Base-by-base conservation (phyloP, 2,113 vertebrate genomes). In the Seriola rivoliana region DNA sequence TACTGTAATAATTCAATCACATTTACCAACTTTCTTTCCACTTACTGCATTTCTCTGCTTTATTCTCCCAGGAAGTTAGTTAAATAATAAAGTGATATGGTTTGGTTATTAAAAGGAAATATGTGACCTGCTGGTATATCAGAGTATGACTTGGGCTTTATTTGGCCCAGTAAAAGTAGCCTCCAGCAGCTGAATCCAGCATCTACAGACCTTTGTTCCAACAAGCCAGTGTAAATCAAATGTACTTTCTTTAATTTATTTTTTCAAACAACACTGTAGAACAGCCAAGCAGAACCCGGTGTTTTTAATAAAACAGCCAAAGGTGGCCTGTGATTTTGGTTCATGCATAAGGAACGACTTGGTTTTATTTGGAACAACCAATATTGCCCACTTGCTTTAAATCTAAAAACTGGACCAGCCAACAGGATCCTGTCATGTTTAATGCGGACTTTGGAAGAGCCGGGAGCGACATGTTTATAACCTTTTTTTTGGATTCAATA, bases 151-250 rank as follows among this genome's bases (percentile, higher is more conserved):
- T 29, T 8, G 1, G 36, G 3, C 44, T 57, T 63, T 8, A 65
- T 81, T 57, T 68, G 23, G 23, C 19, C 38, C 13, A 52, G 10
- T 50, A 21, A 9, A 54, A 14, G 63, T 38, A 29, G 40, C 40
- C 40, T 42, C 40, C 21, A 64, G 38, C 55, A 55, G 44, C 50
- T 57, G 10, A 40, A 23, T 48, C 25, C 46, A 71, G 9, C 25
- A 46, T 29, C 42, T 55, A 42, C 63, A 74, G 40, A 50, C 62
- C 54, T 78, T 54, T 52, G 25, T 48, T 34, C 21, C 9, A 81
- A 38, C 17, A 67, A 64, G 13, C 19, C 19, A 68, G 69, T 63
- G 55, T 80, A 46, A 80, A 67, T 85, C 72, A 70, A 70, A 68
- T 58, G 29, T 29, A 34, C 54, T 63, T 38, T 21, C 0, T 62